Evolutionary conservation across 2,888 invertebrate species (phyloP), one percentile per base, ranked within the genome.

Genomic region (Tridacna gigas): DNA sequence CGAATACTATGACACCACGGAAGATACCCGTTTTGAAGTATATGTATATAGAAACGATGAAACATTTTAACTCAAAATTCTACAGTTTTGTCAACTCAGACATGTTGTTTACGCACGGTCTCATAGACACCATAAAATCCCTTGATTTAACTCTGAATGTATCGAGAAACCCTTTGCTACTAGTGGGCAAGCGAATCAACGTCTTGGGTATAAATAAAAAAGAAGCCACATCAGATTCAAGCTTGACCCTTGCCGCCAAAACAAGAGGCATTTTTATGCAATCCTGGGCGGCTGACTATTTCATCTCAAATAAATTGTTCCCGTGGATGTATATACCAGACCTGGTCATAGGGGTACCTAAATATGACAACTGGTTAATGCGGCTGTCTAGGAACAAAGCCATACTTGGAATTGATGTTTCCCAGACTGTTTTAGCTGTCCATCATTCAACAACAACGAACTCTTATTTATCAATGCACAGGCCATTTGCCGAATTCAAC

Each of bases 81-180:
- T 91, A 91, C 77, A 86, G 87, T 28, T 91, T 82, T 74, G 87
- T 88, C 47, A 91, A 91, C 73, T 87, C 89, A 11, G 91, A 91
- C 79, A 88, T 91, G 12, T 81, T 91, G n/a, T 91, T 91, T 69
- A 89, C 88, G 28, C 80, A 77, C 1, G 76, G 81, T 7, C 63
- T 90, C 9, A 74, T 89, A 48, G 73, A 79, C 26, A 88, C 88
- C 20, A 48, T 67, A 13, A 37, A 67, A 4, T 15, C 37, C 9
- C 9, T 67, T 1, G 37, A 67, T 37, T 37, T 37, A 37, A 37
- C 7, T 37, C 37, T 37, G 7, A 37, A 37, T 37, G 37, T 37
- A 37, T 37, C 37, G 37, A 37, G 37, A 37, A 37, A 37, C 3
- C 7, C 37, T 37, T 7, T 37, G 37, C 61, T 90, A 18, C 75